A percentile compares a stretch with the other conserved stretches of the same genome.
Conservation (phyloP, 1,140 invertebrate genomes). For the Goniozus legneri region DNA sequence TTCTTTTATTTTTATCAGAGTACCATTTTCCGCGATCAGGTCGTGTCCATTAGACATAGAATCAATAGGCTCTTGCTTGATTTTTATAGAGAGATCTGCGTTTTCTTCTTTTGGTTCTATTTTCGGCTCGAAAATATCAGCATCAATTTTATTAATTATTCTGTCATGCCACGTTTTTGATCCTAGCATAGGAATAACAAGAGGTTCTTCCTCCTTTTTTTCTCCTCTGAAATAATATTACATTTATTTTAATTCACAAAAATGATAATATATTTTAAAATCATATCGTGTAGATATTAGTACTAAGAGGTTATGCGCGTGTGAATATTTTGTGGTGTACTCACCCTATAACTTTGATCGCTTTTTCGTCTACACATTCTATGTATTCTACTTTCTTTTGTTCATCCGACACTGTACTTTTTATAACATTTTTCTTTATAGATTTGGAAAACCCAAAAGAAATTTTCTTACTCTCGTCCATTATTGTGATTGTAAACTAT, state of each 20-base stretch:
- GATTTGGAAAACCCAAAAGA: conserved; percentile 75
- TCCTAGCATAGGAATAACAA: conserved; percentile 64
- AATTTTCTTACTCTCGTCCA: conserved; percentile 65
- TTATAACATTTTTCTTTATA: conserved; percentile 60
- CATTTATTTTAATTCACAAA: too few species aligned
- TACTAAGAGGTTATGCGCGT: conserved; percentile 11
- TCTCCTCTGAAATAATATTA: conserved; percentile 53
- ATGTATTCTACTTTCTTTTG: conserved; percentile 65
- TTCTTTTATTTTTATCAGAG: conserved; percentile 24
- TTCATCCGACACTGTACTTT: conserved; percentile 42
- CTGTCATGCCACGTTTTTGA: conserved; percentile 45
- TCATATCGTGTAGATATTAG: conserved; percentile 8
- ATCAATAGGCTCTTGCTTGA: conserved; percentile 24
- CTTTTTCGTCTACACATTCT: conserved; percentile 70
- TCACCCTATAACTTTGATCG: conserved; percentile 70
- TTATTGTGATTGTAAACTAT: too few species aligned
- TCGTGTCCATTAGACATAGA: conserved; percentile 18
- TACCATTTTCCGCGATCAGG: not conserved
- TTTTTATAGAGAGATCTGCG: not conserved
- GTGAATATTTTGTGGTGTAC: conserved; percentile 21
- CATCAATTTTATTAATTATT: conserved; percentile 44
- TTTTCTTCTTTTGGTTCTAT: conserved; percentile 14
- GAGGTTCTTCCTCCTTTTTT: conserved; percentile 50
- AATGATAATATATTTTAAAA: conserved; percentile 16
- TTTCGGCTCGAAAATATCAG: conserved; percentile 40